Base-by-base conservation (phyloP, 2,797 vertebrate genomes). In the Poliocrania exsul region DNA sequence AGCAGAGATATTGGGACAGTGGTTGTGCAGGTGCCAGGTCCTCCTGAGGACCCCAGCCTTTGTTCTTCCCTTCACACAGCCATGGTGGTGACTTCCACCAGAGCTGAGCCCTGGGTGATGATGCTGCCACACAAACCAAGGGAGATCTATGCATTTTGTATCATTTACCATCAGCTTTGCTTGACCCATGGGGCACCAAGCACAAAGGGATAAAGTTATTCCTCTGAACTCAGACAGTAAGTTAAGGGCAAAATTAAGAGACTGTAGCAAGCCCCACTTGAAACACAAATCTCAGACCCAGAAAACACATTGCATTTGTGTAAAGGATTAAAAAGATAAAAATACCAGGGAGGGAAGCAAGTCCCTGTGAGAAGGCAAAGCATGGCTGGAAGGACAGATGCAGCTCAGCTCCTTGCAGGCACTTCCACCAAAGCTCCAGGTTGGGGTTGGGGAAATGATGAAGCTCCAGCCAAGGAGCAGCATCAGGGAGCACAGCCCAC, bases 61-160 rank as follows among this genome's bases (percentile, higher is more conserved):
- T 0, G 0, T 25, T 46, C 29, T 58, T 62, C 58, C 53, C 6
- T 0, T 0, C 6, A 13, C 21, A 47, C 14, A 61, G 37, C 31
- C 9, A 10, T 2, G 0, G 47, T 4, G 33, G 21, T 38, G 61
- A 64, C 47, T 56, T n/a, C 44, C 38, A 88, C 15, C 0, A 0
- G 15, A 67, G 58, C 25, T 4, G 5, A 64, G 47, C 28, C 21
- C 29, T 6, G 1, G 21, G 24, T 1, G 7, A 66, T 0, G 3
- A 42, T 0, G 4, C 42, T 61, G 67, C 33, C 57, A 42, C 0
- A 2, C 37, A 49, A 18, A 35, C n/a, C 26, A 50, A 70, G 17
- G 26, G 37, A 70, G 28, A 11, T 56, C 37, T 1, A 1, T 10
- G 58, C 33, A 40, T 56, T 86, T 37, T 33, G 10, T 29, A 21